Conservation (phyloP, 1,140 invertebrate genomes). For the Caerostris darwini region DNA sequence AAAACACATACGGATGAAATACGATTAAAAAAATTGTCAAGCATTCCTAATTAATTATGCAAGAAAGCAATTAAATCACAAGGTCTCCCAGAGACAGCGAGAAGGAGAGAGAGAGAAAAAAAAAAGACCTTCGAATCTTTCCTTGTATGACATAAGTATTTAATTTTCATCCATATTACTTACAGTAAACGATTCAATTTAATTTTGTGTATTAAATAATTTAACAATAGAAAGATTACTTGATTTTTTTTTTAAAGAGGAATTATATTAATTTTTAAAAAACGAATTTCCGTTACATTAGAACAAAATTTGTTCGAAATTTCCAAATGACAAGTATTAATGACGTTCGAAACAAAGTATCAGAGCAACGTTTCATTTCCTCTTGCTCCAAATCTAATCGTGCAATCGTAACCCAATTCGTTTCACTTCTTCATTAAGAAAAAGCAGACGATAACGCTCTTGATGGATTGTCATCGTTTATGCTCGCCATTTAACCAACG, state of each 20-base stretch:
- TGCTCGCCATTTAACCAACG: conserved; percentile 33
- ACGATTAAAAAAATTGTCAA: not conserved
- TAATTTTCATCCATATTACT: too few species aligned
- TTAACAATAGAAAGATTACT: too few species aligned
- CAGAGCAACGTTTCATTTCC: not conserved
- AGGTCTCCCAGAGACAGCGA: not conserved
- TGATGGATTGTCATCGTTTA: conserved; percentile 36
- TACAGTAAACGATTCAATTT: too few species aligned
- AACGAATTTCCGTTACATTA: not conserved
- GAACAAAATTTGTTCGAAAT: not conserved
- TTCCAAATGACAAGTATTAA: not conserved
- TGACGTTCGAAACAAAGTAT: not conserved
- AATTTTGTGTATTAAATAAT: too few species aligned
- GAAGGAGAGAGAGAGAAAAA: not conserved
- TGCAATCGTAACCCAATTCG: conserved; percentile 12
- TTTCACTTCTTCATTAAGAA: conserved; percentile 38
- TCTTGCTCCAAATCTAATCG: not conserved
- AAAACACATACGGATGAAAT: not conserved
- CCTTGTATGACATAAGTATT: not conserved
- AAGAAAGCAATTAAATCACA: conserved; percentile 1
- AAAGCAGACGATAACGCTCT: conserved; percentile 32
- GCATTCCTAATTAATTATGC: conserved; percentile 5
- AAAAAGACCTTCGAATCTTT: conserved; percentile 27
- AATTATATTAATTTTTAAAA: too few species aligned
- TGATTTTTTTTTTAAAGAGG: too few species aligned